Percentiles rank a stretch among this genome's conserved stretches.
Conservation (phyloP, 2,113 vertebrate genomes). For the Dromiciops gliroides region DNA sequence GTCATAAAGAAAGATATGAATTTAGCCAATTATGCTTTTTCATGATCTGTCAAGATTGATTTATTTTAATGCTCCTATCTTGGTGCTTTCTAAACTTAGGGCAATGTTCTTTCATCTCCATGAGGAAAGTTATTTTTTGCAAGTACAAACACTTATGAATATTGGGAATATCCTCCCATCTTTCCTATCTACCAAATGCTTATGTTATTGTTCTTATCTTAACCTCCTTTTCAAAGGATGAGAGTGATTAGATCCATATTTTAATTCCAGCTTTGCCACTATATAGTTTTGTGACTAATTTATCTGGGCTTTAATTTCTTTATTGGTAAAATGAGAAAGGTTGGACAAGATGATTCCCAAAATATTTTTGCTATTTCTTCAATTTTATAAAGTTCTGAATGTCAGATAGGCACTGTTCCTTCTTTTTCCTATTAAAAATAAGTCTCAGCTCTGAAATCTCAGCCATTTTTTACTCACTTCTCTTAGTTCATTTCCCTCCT, state of each 20-base stretch:
- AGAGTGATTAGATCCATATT: not conserved
- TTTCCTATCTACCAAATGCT: not conserved
- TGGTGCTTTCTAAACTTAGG: not conserved
- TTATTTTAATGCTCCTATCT: not conserved
- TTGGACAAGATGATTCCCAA: not conserved
- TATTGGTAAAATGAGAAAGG: not conserved
- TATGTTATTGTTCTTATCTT: not conserved
- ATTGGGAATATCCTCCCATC: not conserved
- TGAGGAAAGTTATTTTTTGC: not conserved
- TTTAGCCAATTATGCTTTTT: not conserved
- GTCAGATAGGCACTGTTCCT: not conserved
- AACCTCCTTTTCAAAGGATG: not conserved
- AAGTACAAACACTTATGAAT: not conserved
- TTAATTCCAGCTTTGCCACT: not conserved
- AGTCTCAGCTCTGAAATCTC: not conserved
- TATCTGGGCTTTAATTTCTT: not conserved
- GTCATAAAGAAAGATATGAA: not conserved
- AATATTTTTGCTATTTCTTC: not conserved
- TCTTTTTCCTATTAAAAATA: not conserved
- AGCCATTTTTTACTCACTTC: not conserved
- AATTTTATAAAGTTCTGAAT: not conserved
- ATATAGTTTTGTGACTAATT: not conserved
- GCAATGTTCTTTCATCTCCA: not conserved
- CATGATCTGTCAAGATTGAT: not conserved
- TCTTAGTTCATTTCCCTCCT: not conserved